phyloP scores from a whole-genome alignment of 2,888 invertebrate species.

The Cryptocephalus primarius region DNA sequence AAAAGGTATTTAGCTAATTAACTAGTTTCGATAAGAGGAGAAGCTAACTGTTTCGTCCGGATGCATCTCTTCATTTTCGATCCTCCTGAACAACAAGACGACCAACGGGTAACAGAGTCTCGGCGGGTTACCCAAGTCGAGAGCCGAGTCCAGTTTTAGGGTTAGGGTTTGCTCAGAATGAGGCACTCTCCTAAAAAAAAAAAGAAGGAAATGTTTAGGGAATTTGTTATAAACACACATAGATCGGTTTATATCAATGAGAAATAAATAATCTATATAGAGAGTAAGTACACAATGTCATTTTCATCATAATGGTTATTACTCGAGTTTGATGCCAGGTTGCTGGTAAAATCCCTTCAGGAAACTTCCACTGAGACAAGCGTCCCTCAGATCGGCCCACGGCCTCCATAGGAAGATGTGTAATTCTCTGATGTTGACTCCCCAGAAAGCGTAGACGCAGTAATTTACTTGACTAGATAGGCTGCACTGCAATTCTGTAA shows the following conservation, averaged over 20 bases:
- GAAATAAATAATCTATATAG: no score
- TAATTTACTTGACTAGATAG: constrained; percentile 67
- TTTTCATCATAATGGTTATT: constrained; percentile 8
- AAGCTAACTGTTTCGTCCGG: constrained; percentile 65
- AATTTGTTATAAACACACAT: no score
- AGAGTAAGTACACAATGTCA: no score
- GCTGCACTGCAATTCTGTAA: constrained; percentile 61
- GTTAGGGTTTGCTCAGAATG: constrained; percentile 56
- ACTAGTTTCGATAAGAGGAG: neutral
- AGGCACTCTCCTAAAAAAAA: constrained; percentile 45
- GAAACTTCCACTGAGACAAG: constrained; percentile 46
- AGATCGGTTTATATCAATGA: no score
- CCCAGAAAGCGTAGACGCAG: constrained; percentile 66
- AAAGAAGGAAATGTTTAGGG: neutral
- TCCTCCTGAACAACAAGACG: constrained; percentile 59
- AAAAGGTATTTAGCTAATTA: neutral
- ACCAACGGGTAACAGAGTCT: constrained; percentile 68
- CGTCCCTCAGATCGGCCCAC: constrained; percentile 52
- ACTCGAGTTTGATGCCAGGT: constrained; percentile 29
- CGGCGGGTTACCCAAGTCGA: constrained; percentile 62
- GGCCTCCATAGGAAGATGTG: constrained; percentile 68
- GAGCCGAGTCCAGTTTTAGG: constrained; percentile 48
- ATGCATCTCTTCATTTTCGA: constrained; percentile 47
- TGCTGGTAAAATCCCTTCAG: constrained; percentile 42
- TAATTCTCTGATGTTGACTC: constrained; percentile 64